Base-by-base conservation (phyloP, 2,113 vertebrate species). In the Beaufortia kweichowensis region DNA sequence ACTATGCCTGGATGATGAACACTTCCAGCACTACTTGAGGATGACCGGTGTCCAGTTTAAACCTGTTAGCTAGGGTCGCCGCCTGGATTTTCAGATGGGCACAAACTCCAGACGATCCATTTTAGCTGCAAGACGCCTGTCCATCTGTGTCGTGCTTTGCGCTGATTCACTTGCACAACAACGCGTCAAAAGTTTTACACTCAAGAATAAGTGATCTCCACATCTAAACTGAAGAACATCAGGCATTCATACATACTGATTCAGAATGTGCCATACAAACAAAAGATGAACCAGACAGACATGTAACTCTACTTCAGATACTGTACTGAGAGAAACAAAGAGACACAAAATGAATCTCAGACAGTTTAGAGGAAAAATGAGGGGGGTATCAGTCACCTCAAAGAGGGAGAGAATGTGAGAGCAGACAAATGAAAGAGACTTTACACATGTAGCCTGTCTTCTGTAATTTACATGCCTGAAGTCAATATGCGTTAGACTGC, bases 351-450 rank as follows among this genome's bases (percentile, higher is more conserved):
- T 10, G 56, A 33, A 63, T 68, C 46, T 74, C 50, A 73, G 78
- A 48, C 61, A 73, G 80, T 80, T 68, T 46, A 23, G 26, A 60
- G 76, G 3, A 67, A 65, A 48, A 50, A 33, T 48, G 79, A 79
- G 46, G 23, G 33, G 3, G 21, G 63, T 7, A 19, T 46, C 14
- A 65, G 76, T 70, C 59, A 39, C 21, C 71, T 21, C 24, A 75
- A 68, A 56, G 59, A 73, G 39, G 19, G 28, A 71, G 56, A 65
- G 55, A 79, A 76, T 67, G 70, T 43, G 78, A 77, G 84, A 86
- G 68, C 81, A 86, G 77, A 73, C 77, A 75, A 77, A 68, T 79
- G 79, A 82, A 76, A 83, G 80, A 74, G 62, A 76, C 72, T 21
- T 78, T 59, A 66, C n/a, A 65, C 69, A 41, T 14, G 12, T 72